Evolutionary conservation across 2,113 vertebrate species (phyloP), one percentile per base, ranked within the genome.

Genomic region (Microcebus tavaratra): DNA sequence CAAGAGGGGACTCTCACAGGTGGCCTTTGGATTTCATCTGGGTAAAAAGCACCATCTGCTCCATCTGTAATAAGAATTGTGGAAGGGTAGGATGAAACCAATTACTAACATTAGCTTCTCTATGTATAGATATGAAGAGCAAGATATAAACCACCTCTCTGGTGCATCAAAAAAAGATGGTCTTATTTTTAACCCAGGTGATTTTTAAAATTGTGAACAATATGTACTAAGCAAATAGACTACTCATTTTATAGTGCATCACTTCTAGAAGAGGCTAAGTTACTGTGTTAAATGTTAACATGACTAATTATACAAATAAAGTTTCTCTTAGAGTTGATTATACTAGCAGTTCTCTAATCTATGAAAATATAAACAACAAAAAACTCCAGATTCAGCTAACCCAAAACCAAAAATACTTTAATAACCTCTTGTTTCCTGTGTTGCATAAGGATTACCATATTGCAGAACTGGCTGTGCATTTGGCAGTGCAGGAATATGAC

Each of bases 11-110:
- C 98, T 96, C 99, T 99, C 84, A 99, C 98, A 48, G 99, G 99
- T 95, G 99, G 99, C 94, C 99, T 99, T 75, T 99, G 99, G 96
- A 99, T 99, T 98, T 99, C 99, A 98, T 99, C 99, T 97, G 99
- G 99, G 84, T 99, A 99, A 98, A 99, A 99, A 96, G 99, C 99
- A 0, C 99, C 99, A 98, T 99, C 99, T 91, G 98, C 99, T 89
- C 99, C 99, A 98, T 99, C 99, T 99, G 97, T 79, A 98, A 61
- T 93, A 92, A 96, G 98, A 97, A 97, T 86, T 92, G 92, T 82
- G 55, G 63, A 95, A 84, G n/a, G 53, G 63, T 29, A 94, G 50
- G 3, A 18, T 94, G 23, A 97, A 97, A 75, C 1, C 27, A 61
- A 25, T 59, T 90, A 89, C 59, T 94, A 90, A 55, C 86, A 90